Conservation (phyloP, 1,140 invertebrate species). For the Heterodera schachtii region DNA sequence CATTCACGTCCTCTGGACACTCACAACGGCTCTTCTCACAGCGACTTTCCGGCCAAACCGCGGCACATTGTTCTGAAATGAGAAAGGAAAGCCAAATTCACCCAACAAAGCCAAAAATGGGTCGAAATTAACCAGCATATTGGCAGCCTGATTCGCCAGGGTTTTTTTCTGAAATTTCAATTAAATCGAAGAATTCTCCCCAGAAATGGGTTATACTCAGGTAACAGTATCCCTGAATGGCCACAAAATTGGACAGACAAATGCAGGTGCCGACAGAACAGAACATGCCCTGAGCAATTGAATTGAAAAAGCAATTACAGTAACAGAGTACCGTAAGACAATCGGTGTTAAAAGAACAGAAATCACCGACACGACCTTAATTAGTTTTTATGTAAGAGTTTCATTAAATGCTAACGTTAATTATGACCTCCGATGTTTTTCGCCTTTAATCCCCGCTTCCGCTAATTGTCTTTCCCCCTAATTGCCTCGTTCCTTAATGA, state of each 20-base stretch:
- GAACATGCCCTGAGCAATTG: slow-evolving; percentile 59
- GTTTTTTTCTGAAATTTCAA: slow-evolving; percentile 56
- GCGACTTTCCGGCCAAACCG: slow-evolving; percentile 63
- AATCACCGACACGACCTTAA: slow-evolving; percentile 55
- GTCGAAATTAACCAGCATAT: slow-evolving; percentile 39
- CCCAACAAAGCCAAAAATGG: neutral
- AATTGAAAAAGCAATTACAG: neutral
- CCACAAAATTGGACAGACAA: slow-evolving; percentile 62
- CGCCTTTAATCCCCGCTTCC: no score
- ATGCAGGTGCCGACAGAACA: slow-evolving; percentile 64
- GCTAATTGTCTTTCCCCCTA: no score
- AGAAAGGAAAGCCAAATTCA: neutral
- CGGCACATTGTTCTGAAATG: slow-evolving; percentile 54
- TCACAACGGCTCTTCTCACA: slow-evolving; percentile 64
- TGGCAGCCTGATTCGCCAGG: slow-evolving; percentile 64
- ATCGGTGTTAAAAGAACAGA: slow-evolving; percentile 64
- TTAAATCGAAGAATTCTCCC: no score
- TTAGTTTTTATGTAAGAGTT: neutral
- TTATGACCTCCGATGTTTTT: neutral
- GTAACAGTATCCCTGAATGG: slow-evolving; percentile 65
- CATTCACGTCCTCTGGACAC: slow-evolving; percentile 63
- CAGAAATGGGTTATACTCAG: slow-evolving; percentile 47
- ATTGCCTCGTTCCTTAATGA: neutral
- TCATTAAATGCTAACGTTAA: neutral
- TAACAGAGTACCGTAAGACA: slow-evolving; percentile 52